Evolutionary conservation across 2,888 invertebrate genomes (phyloP).

Genomic region (Iphiclides podalirius): DNA sequence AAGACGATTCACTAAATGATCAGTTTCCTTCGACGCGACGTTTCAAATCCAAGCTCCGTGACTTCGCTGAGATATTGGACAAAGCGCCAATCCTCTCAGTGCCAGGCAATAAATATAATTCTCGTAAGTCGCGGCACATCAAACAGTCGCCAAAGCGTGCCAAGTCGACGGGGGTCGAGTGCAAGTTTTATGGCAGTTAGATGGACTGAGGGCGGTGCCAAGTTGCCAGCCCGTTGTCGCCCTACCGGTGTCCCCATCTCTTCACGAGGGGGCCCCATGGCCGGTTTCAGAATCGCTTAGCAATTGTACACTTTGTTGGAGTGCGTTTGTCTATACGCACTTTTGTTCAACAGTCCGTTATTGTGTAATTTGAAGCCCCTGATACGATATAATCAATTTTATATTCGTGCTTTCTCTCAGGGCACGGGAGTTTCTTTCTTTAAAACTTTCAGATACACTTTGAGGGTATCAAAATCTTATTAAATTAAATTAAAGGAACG

Average conservation of each 20-base stretch:
- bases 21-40: too few relatives aligned
- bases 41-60: too few relatives aligned
- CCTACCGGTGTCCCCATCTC: not conserved
- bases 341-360: not conserved
- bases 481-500: too few relatives aligned
- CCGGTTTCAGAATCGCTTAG: constrained; percentile 4
- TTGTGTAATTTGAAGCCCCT: not conserved
- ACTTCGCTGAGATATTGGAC: too few relatives aligned
- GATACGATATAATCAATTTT: too few relatives aligned
- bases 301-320: constrained; percentile 11
- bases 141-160: not conserved
- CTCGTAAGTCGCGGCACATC: not conserved
- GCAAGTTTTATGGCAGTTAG: constrained; percentile 13
- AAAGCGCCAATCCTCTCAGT: not conserved
- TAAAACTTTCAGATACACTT: too few relatives aligned
- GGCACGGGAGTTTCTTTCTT: too few relatives aligned
- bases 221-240: constrained; percentile 6
- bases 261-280: not conserved
- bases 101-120: not conserved
- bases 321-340: not conserved
- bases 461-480: too few relatives aligned
- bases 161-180: not conserved
- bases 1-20: too few relatives aligned
- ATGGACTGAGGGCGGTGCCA: constrained; percentile 8
- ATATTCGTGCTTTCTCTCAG: too few relatives aligned